Base-by-base conservation (phyloP, 35 echinoderm and acorn worm species). In the Acanthaster planci region DNA sequence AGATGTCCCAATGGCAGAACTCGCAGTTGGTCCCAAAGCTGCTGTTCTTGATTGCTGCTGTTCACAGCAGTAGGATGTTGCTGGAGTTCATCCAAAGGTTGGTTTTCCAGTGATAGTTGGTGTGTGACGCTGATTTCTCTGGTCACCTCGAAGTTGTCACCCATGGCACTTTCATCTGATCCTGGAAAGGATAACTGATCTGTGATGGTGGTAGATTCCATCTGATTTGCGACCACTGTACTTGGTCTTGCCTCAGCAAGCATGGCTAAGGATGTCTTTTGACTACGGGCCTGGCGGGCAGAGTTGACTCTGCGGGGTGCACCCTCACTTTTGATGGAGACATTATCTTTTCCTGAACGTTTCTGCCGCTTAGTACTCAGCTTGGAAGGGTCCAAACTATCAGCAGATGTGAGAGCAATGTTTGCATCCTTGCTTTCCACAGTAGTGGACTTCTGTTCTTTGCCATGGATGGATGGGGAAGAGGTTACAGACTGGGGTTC, bases 361-460 rank as follows among this genome's bases (percentile, higher is more conserved):
- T 67, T 67, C 31, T 67, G 59, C 15, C 9, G 4, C 31, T 67
- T 67, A 22, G 60, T 22, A 32, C 31, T 67, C n/a, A 32, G 15
- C 31, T 67, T 67, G 7, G 31, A 67, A 26, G 60, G 27, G 60
- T 26, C 16, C 8, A 9, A 22, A 67, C 60, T n/a, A 22, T 67
- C 31, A 32, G n/a, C 22, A 26, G 60, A 7, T 67, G 31, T 6
- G 12, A 67, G 60, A 67, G 60, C 60, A 67, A 67, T 67, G 60
- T 67, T n/a, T n/a, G 16, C n/a, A 67, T 67, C 60, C 31, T 67
- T 67, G 60, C 60, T 67, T 32, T 67, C 60, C 60, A 67, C 60
- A 23, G 60, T 29, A 26, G 60, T n/a, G 60, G 31, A 9, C 60
- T 67, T 17, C 31, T 9, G 0, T 67, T 9, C n/a, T 47, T 47